phyloP scores from a whole-genome alignment of 2,113 vertebrate genomes.

The Microtus montanus region DNA sequence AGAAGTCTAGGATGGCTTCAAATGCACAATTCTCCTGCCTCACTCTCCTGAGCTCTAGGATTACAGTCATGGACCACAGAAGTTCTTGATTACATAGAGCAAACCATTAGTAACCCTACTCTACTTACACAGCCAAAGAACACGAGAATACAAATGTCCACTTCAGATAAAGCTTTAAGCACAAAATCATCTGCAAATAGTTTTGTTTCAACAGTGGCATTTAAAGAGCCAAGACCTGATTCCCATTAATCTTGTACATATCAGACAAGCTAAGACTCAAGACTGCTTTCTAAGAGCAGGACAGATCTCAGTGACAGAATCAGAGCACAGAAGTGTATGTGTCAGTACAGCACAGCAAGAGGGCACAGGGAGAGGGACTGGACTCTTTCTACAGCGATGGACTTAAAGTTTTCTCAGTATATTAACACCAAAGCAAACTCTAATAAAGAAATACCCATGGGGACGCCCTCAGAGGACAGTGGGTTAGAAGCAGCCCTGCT shows the following conservation, averaged over 20 bases:
- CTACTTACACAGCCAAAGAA: neutral
- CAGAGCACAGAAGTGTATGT: accelerated
- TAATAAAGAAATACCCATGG: neutral
- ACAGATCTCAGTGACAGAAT: neutral
- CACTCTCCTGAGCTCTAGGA: neutral
- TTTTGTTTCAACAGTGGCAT: neutral
- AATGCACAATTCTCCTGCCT: no score
- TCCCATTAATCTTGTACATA: neutral
- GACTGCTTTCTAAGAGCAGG: neutral
- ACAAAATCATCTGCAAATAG: neutral
- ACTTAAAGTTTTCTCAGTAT: neutral
- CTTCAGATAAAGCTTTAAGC: neutral
- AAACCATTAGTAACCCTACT: neutral
- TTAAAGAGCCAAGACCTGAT: conserved; percentile 16
- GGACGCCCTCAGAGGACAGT: neutral
- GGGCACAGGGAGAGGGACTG: neutral
- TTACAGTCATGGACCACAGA: neutral
- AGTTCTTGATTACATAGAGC: neutral
- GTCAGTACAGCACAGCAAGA: neutral
- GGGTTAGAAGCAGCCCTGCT: neutral
- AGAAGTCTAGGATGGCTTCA: neutral
- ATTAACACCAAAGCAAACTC: neutral
- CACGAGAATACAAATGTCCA: neutral
- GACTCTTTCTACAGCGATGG: neutral
- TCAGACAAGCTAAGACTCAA: neutral